These are phyloP conservation scores for Carposina sasakii DNA, from an alignment of 1,140 invertebrate genomes.

Conservation along the genomic window DNA sequence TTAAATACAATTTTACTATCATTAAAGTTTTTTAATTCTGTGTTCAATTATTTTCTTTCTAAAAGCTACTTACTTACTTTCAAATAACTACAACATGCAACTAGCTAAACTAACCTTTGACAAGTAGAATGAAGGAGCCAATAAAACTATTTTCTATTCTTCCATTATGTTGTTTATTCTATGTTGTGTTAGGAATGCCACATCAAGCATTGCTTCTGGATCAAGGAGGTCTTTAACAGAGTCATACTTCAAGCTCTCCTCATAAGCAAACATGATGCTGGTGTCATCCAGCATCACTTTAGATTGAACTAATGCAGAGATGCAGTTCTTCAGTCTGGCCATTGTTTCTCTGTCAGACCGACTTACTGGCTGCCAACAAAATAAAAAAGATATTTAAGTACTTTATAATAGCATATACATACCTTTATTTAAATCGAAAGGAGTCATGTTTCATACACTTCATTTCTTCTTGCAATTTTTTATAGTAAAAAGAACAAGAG, in stretches of 20 bases:
- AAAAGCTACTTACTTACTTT: no score
- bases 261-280: conserved; percentile 92
- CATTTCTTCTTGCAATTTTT: no score
- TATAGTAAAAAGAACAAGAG: no score
- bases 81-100: no score
- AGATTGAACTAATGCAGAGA: conserved; percentile 86
- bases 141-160: conserved; percentile 26
- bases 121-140: no score
- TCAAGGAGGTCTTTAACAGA: conserved; percentile 84
- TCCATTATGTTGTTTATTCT: conserved; percentile 66
- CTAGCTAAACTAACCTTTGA: no score
- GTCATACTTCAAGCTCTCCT: conserved; percentile 89
- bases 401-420: neutral
- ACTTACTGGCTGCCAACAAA: conserved; percentile 78
- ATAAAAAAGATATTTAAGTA: conserved; percentile 8
- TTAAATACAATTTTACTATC: no score
- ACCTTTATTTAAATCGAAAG: no score
- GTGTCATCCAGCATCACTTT: conserved; percentile 95
- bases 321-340: conserved; percentile 90
- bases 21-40: no score
- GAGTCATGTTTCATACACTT: no score
- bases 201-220: conserved; percentile 86
- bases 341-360: conserved; percentile 86
- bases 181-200: conserved; percentile 81
- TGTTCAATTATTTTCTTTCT: no score